These are phyloP conservation scores for Raja brachyura DNA, from an alignment of 2,113 vertebrate species.

Conservation along the genomic window DNA sequence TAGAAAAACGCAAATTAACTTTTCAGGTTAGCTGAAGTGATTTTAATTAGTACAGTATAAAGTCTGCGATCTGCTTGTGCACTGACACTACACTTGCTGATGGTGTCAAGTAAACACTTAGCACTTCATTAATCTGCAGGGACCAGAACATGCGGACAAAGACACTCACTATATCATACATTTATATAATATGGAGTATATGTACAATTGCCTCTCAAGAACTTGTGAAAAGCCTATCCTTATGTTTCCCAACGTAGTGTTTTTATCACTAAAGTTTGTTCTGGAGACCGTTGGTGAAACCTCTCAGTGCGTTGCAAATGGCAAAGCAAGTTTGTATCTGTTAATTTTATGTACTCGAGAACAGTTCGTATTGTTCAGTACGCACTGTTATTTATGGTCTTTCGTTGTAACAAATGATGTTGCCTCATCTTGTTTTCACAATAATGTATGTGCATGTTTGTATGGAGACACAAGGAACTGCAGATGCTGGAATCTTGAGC, in stretches of 20 bases:
- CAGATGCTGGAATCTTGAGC: too few species aligned
- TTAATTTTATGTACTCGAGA: too few species aligned
- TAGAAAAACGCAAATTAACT: background rate
- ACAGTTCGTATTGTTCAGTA: constrained; percentile 17
- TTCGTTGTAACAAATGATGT: constrained; percentile 28
- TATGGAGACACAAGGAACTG: background rate
- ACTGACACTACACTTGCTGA: constrained; percentile 30
- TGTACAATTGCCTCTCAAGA: background rate
- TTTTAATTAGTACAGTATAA: constrained; percentile 28
- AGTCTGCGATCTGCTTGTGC: background rate
- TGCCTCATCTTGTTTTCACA: background rate
- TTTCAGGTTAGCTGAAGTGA: constrained; percentile 12
- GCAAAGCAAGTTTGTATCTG: background rate
- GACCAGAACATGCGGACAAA: background rate
- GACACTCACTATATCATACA: background rate
- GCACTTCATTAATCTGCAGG: constrained; percentile 30
- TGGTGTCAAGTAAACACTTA: constrained; percentile 29
- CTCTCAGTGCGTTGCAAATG: background rate
- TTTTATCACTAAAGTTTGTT: background rate
- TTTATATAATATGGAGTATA: background rate
- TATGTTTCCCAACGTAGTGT: background rate
- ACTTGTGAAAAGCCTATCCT: background rate
- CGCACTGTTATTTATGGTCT: constrained; percentile 12
- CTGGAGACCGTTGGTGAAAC: background rate
- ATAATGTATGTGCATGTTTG: background rate